phyloP scores from a whole-genome alignment of 2,113 vertebrate species.

The Aythya baeri region DNA sequence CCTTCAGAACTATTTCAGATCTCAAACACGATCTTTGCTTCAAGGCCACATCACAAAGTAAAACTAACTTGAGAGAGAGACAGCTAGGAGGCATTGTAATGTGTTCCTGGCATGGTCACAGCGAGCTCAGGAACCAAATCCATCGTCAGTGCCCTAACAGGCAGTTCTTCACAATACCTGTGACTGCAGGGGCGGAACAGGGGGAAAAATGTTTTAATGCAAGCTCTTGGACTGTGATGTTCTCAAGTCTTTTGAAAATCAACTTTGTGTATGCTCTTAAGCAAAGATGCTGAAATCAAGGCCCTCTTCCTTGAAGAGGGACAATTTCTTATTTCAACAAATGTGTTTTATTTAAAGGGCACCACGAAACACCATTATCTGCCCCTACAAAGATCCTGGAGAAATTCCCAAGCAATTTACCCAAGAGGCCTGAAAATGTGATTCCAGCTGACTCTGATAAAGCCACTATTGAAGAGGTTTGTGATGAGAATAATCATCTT shows the following conservation, averaged over 20 bases:
- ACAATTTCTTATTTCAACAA: not conserved
- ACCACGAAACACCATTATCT: conserved; percentile 93
- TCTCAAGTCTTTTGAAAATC: not conserved
- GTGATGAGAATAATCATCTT: not conserved
- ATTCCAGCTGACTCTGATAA: conserved; percentile 90
- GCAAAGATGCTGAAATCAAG: not conserved
- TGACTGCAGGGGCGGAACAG: not conserved
- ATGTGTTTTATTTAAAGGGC: conserved; percentile 79
- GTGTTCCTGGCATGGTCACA: not conserved
- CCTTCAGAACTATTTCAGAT: not conserved
- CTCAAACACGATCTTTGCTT: not conserved
- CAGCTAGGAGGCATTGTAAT: not conserved
- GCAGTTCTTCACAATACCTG: not conserved
- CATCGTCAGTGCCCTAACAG: not conserved
- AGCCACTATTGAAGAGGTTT: conserved; percentile 84
- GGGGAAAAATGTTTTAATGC: not conserved
- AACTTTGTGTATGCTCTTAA: not conserved
- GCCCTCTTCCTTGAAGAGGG: not conserved
- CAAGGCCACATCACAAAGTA: not conserved
- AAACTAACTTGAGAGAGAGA: not conserved
- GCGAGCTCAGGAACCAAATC: not conserved
- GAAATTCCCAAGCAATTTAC: conserved; percentile 90
- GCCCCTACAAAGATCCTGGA: conserved; percentile 93
- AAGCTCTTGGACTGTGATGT: not conserved
- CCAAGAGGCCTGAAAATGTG: conserved; percentile 87